These are phyloP conservation scores for Amblyjoppa fuscipennis DNA, from an alignment of 2,888 invertebrate species.

Conservation along the genomic window DNA sequence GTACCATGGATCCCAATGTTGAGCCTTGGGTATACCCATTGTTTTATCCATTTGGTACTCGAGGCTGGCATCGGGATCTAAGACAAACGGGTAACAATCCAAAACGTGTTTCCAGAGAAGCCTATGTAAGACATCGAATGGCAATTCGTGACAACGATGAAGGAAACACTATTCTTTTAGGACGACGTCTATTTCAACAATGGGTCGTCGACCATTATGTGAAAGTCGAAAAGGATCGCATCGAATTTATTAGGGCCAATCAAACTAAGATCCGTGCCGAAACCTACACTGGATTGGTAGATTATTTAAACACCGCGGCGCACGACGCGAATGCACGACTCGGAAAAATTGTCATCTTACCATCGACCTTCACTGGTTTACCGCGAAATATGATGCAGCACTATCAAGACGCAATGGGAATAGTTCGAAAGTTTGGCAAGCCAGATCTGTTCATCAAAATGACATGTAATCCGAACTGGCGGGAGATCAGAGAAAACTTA, in stretches of 20 bases:
- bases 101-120: slow-evolving; percentile 47
- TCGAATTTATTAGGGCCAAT: slow-evolving; percentile 52
- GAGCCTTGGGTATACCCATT: slow-evolving; percentile 65
- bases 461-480: slow-evolving; percentile 42
- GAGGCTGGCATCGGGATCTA: slow-evolving; percentile 51
- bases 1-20: slow-evolving; percentile 64
- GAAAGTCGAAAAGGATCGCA: slow-evolving; percentile 64
- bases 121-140: slow-evolving; percentile 56
- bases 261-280: slow-evolving; percentile 64
- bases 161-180: slow-evolving; percentile 51
- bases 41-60: slow-evolving; percentile 66
- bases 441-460: slow-evolving; percentile 68
- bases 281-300: slow-evolving; percentile 58
- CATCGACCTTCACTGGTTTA: slow-evolving; percentile 67
- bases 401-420: slow-evolving; percentile 70
- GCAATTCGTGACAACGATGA: slow-evolving; percentile 45
- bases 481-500: slow-evolving; percentile 68
- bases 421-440: slow-evolving; percentile 66
- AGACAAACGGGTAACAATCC: slow-evolving; percentile 25
- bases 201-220: slow-evolving; percentile 64
- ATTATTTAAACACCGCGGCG: slow-evolving; percentile 52
- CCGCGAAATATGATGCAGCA: slow-evolving; percentile 69
- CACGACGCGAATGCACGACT: slow-evolving; percentile 40
- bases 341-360: slow-evolving; percentile 67
- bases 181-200: slow-evolving; percentile 64